Percentiles rank a stretch among this genome's conserved stretches.
Evolutionary conservation across 2,888 invertebrate genomes (phyloP).

Genomic region (Tanytarsus gracilentus): DNA sequence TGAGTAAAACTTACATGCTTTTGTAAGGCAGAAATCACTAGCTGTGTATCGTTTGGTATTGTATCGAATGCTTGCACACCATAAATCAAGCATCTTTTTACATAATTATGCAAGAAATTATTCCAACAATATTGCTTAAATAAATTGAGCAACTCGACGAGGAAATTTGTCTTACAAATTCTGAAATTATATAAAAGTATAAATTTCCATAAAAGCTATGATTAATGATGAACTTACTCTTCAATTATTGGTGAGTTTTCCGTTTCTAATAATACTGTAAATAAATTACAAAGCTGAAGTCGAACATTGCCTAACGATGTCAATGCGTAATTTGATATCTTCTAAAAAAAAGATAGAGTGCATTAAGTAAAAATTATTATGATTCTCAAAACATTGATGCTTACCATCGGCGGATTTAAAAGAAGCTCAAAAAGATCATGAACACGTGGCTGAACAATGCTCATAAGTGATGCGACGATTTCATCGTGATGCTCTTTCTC

Average conservation of each 20-base stretch:
- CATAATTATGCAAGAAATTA: slow-evolving; percentile 90
- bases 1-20: slow-evolving; percentile 45
- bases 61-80: slow-evolving; percentile 48
- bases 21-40: slow-evolving; percentile 45
- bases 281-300: slow-evolving; percentile 68
- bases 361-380: slow-evolving; percentile 54
- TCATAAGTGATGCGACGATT: slow-evolving; percentile 53
- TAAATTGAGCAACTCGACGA: slow-evolving; percentile 64
- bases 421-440: slow-evolving; percentile 49
- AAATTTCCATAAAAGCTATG: slow-evolving; percentile 7
- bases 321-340: slow-evolving; percentile 43
- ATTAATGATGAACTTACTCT: slow-evolving; percentile 45
- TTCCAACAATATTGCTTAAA: slow-evolving; percentile 87
- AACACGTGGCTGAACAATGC: slow-evolving; percentile 56
- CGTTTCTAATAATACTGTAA: slow-evolving; percentile 65
- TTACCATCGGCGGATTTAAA: slow-evolving; percentile 61
- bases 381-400: slow-evolving; percentile 45
- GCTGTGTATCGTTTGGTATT: slow-evolving; percentile 38
- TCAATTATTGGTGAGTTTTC: slow-evolving; percentile 62
- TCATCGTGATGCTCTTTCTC: slow-evolving; percentile 52
- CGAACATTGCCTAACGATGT: slow-evolving; percentile 69
- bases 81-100: slow-evolving; percentile 66
- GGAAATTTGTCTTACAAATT: slow-evolving; percentile 47
- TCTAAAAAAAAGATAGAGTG: neutral
- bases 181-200: slow-evolving; percentile 32